phyloP scores from a whole-genome alignment of 2,113 vertebrate species.

The Micronycteris hirsuta region DNA sequence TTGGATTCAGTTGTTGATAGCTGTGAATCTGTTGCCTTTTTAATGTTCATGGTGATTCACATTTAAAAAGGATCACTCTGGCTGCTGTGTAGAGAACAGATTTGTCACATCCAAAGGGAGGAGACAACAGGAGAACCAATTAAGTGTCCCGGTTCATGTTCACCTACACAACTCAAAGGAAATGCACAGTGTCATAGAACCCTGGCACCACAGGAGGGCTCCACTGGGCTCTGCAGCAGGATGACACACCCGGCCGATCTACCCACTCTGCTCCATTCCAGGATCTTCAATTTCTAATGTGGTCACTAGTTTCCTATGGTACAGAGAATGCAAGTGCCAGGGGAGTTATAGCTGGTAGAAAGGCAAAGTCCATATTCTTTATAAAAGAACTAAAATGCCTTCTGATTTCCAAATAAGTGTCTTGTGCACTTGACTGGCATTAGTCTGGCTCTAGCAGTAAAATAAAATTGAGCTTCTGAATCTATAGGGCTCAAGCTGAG shows the following conservation, averaged over 20 bases:
- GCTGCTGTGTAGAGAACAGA: not conserved
- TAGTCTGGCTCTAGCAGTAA: not conserved
- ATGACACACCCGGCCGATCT: not conserved
- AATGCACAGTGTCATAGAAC: not conserved
- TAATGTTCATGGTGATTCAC: too few relatives aligned
- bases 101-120: not conserved
- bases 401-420: not conserved
- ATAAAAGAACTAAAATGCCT: not conserved
- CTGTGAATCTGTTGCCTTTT: too few relatives aligned
- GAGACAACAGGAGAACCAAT: not conserved
- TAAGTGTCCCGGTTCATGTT: not conserved
- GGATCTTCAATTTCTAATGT: not conserved
- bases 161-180: not conserved
- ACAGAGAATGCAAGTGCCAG: not conserved
- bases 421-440: not conserved
- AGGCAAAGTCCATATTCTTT: not conserved
- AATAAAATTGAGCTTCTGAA: not conserved
- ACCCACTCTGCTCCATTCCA: not conserved
- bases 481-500: not conserved
- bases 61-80: not conserved
- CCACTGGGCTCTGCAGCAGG: not conserved
- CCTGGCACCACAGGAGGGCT: accelerated
- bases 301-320: not conserved
- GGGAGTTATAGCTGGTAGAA: not conserved
- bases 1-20: too few relatives aligned